Evolutionary conservation across 1,140 invertebrate genomes (phyloP).

Genomic region (Drosophila tsacasi): DNA sequence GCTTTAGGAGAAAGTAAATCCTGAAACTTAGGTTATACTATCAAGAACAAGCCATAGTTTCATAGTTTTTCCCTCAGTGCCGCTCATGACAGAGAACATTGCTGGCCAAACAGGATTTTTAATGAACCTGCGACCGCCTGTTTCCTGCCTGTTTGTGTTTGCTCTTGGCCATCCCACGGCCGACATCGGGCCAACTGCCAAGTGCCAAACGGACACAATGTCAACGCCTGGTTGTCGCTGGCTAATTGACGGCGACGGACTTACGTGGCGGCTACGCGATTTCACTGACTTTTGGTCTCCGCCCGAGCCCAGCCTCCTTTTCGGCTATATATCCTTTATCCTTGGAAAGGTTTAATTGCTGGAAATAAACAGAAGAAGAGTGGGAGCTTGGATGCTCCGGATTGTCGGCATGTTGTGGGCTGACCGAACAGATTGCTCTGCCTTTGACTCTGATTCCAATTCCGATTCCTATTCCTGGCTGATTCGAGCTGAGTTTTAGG

Average conservation of each 20-base stretch:
- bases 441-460: conserved; percentile 30
- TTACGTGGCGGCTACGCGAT: conserved; percentile 56
- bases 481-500: neutral
- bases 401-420: conserved; percentile 19
- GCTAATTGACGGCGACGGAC: conserved; percentile 60
- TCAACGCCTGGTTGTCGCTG: conserved; percentile 50
- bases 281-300: conserved; percentile 10
- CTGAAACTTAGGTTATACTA: no score
- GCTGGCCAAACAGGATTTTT: conserved; percentile 60
- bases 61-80: neutral
- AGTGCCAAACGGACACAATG: conserved; percentile 54
- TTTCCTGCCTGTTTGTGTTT: conserved; percentile 41
- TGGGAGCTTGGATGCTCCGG: neutral
- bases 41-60: neutral
- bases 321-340: conserved; percentile 18
- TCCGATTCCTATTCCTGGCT: conserved; percentile 5
- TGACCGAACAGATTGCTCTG: conserved; percentile 70
- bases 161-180: conserved; percentile 16
- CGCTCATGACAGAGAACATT: neutral
- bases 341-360: conserved; percentile 74
- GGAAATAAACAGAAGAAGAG: conserved; percentile 45
- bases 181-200: conserved; percentile 5
- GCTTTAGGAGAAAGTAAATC: neutral
- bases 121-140: conserved; percentile 52
- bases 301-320: neutral